Percentiles rank a stretch among this genome's conserved stretches.
Conservation (phyloP, 2,888 invertebrate species). For the Drosophila peninsularis region DNA sequence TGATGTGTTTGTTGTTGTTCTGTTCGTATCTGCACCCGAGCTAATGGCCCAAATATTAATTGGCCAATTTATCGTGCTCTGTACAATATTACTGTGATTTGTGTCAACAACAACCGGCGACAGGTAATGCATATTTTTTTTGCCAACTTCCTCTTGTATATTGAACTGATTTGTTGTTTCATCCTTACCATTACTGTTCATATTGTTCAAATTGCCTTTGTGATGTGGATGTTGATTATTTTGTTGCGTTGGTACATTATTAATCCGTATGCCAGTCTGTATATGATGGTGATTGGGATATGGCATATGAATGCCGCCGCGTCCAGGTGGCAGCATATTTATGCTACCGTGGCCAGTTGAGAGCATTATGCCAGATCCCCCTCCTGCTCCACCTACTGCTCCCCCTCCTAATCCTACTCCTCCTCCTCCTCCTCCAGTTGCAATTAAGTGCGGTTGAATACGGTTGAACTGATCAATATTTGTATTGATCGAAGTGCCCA, state of each 20-base stretch:
- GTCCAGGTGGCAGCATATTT: constrained; percentile 77
- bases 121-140: constrained; percentile 46
- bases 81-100: constrained; percentile 82
- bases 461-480: constrained; percentile 84
- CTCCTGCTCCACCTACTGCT: constrained; percentile 36
- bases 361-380: constrained; percentile 61
- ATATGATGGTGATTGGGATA: constrained; percentile 76
- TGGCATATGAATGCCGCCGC: constrained; percentile 64
- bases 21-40: constrained; percentile 23
- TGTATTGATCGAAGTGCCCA: constrained; percentile 83
- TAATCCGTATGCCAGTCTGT: constrained; percentile 83
- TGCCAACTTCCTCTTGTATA: constrained; percentile 54
- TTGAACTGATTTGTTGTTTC: constrained; percentile 35
- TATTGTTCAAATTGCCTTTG: constrained; percentile 72
- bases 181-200: constrained; percentile 67
- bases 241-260: constrained; percentile 83
- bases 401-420: constrained; percentile 41
- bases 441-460: constrained; percentile 80
- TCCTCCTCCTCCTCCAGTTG: constrained; percentile 44
- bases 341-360: constrained; percentile 77
- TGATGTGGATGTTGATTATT: constrained; percentile 76
- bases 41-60: constrained; percentile 29
- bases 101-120: constrained; percentile 78
- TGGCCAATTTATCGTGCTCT: constrained; percentile 82
- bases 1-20: constrained; percentile 7